A percentile compares a stretch with the other conserved stretches of the same genome.
Evolutionary conservation across 2,888 invertebrate species (phyloP).

Genomic region (Lithosia quadra): DNA sequence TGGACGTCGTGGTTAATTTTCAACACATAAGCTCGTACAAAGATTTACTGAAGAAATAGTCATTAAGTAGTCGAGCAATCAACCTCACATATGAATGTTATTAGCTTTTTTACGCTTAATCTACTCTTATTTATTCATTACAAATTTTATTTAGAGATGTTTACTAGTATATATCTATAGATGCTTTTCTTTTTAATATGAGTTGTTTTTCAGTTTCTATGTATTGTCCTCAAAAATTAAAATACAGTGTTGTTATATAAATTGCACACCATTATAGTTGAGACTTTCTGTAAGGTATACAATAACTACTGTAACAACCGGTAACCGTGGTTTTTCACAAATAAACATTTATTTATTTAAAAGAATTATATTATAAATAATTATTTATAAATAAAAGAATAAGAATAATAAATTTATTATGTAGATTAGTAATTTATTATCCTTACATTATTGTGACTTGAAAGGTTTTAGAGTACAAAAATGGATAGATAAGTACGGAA

Average conservation of each 20-base stretch:
- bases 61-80: conserved; percentile 42
- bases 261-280: too few species aligned
- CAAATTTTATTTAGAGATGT: neutral
- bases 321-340: too few species aligned
- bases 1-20: conserved; percentile 47
- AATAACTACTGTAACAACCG: too few species aligned
- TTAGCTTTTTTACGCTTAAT: conserved; percentile 32
- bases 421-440: neutral
- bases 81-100: conserved; percentile 42
- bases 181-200: neutral
- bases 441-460: too few species aligned
- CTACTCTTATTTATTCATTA: neutral
- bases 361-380: too few species aligned
- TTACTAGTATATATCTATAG: too few species aligned
- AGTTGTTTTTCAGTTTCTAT: neutral
- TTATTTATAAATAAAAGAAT: too few species aligned
- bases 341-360: too few species aligned
- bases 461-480: neutral
- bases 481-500: neutral
- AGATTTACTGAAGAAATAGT: conserved; percentile 47
- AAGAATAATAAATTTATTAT: too few species aligned
- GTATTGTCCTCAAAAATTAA: neutral
- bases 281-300: too few species aligned
- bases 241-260: too few species aligned
- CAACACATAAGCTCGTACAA: conserved; percentile 43